phyloP scores from a whole-genome alignment of 1,140 invertebrate genomes.

The Panagrolaimus sp. region DNA sequence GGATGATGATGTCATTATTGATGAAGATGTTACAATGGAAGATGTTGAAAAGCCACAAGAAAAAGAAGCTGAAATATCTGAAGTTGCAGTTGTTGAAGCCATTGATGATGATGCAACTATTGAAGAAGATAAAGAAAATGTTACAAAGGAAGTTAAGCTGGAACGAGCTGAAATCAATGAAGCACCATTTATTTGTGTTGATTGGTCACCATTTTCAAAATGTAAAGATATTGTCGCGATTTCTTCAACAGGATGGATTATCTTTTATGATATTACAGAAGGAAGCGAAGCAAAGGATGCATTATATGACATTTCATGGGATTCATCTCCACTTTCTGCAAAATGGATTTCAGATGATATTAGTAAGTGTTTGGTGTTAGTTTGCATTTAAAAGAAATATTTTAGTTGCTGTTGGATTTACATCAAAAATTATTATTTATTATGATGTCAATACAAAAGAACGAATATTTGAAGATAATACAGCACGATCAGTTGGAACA shows the following conservation, averaged over 20 bases:
- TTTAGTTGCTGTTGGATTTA: slow-evolving; percentile 1
- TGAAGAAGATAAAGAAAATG: slow-evolving; percentile 2
- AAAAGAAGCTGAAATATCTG: background rate
- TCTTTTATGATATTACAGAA: background rate
- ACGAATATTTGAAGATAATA: background rate
- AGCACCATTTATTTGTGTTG: background rate
- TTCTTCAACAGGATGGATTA: background rate
- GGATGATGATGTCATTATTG: too few species aligned
- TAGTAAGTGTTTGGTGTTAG: too few species aligned
- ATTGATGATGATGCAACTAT: too few species aligned
- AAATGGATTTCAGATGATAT: background rate
- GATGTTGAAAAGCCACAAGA: background rate
- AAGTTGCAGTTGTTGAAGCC: background rate
- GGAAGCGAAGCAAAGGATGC: too few species aligned
- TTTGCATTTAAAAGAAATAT: too few species aligned
- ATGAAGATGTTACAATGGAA: background rate
- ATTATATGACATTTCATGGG: background rate
- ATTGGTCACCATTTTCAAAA: background rate
- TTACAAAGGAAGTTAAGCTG: background rate
- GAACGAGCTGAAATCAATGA: background rate
- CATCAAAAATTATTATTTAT: background rate
- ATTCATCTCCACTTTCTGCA: background rate
- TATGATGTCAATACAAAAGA: background rate
- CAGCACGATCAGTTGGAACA: background rate
- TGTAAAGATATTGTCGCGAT: slow-evolving; percentile 1